Conservation (phyloP, 2,113 vertebrate genomes). For the Ammospiza caudacuta region DNA sequence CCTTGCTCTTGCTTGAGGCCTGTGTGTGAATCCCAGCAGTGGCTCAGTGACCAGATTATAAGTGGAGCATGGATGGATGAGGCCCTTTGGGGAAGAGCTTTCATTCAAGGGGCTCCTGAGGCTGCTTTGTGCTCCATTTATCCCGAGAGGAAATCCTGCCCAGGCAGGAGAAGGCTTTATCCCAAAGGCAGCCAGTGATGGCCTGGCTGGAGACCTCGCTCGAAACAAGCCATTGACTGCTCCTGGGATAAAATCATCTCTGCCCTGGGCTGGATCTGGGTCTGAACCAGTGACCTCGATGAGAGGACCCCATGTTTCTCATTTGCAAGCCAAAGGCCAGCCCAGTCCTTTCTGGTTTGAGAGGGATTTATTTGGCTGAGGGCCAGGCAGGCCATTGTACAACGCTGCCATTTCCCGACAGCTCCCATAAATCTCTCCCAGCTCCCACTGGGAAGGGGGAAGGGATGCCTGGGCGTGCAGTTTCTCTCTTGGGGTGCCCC, state of each 20-base stretch:
- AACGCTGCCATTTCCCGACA: neutral
- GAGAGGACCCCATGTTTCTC: neutral
- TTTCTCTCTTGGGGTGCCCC: neutral
- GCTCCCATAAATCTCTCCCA: neutral
- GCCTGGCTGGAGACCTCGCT: neutral
- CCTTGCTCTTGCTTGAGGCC: neutral
- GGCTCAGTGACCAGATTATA: neutral
- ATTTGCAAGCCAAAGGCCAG: neutral
- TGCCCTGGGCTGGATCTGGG: neutral
- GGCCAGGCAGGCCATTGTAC: neutral
- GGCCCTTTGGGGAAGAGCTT: neutral
- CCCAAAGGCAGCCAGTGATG: neutral
- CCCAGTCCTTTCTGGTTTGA: neutral
- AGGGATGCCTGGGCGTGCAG: neutral
- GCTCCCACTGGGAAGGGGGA: neutral
- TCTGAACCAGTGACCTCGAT: conserved; percentile 38
- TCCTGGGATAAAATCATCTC: neutral
- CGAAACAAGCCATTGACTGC: neutral
- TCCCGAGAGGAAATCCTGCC: neutral
- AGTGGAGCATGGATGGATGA: neutral
- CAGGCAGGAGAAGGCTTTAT: neutral
- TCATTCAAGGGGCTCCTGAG: neutral
- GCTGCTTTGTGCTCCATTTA: conserved; percentile 7
- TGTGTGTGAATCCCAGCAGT: neutral
- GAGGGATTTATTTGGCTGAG: neutral